Conservation (phyloP, 1,140 invertebrate genomes). For the Ephestia elutella region DNA sequence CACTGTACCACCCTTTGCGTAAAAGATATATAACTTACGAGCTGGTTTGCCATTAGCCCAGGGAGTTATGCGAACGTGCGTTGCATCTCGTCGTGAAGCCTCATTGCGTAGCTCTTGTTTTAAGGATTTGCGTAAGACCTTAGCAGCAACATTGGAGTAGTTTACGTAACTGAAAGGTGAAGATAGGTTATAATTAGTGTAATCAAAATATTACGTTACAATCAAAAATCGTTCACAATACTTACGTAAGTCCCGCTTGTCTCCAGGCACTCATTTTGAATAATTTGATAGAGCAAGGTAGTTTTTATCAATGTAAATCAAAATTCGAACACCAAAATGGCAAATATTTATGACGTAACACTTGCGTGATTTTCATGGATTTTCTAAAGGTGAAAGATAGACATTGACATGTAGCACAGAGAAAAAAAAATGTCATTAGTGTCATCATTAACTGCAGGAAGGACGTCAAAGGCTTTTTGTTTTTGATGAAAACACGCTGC, state of each 20-base stretch:
- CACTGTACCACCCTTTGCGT: too few relatives aligned
- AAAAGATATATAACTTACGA: constrained; percentile 83
- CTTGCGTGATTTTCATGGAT: not conserved
- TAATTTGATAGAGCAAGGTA: constrained; percentile 21
- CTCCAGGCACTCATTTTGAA: constrained; percentile 68
- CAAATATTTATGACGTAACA: constrained; percentile 40
- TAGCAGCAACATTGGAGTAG: constrained; percentile 92
- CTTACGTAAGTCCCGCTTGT: constrained; percentile 64
- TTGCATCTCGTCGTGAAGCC: constrained; percentile 84
- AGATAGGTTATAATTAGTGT: constrained; percentile 4
- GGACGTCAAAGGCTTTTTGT: too few relatives aligned
- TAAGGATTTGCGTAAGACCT: constrained; percentile 83
- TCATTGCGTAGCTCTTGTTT: constrained; percentile 83
- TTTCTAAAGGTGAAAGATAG: too few relatives aligned
- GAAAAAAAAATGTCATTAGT: too few relatives aligned
- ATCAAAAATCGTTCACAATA: constrained; percentile 11
- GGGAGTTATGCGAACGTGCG: constrained; percentile 84
- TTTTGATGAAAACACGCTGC: too few relatives aligned
- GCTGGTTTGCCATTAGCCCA: constrained; percentile 90
- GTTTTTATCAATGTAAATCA: constrained; percentile 19
- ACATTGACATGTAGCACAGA: too few relatives aligned
- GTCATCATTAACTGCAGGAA: too few relatives aligned
- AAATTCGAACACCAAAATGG: constrained; percentile 22
- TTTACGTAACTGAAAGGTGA: constrained; percentile 84
- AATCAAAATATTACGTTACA: not conserved